Conservation (phyloP, 2,113 vertebrate species). For the Lipotes vexillifer region DNA sequence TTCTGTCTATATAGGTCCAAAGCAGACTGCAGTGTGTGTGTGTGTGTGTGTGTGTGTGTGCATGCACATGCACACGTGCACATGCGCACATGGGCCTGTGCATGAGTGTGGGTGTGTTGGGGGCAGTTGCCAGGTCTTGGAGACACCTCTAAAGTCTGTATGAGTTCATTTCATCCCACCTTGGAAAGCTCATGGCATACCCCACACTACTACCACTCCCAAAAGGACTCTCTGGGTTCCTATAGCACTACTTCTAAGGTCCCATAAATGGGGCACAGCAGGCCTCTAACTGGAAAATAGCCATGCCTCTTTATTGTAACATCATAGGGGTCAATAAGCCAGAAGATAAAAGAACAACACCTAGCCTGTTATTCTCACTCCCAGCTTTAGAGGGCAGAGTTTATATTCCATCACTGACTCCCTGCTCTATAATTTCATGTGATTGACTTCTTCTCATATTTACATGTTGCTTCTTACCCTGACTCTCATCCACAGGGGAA, state of each 20-base stretch:
- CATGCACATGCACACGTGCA: accelerated
- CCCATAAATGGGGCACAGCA: neutral
- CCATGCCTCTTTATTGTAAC: neutral
- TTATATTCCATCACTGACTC: too few species aligned
- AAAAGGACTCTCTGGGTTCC: neutral
- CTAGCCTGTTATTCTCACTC: neutral
- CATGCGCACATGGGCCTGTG: too few species aligned
- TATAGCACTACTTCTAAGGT: neutral
- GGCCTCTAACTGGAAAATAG: neutral
- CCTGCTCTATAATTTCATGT: neutral
- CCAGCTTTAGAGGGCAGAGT: neutral
- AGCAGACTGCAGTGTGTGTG: neutral
- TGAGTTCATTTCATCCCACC: neutral
- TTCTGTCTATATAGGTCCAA: neutral
- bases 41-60: too few species aligned
- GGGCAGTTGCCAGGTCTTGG: neutral
- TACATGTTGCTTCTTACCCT: neutral
- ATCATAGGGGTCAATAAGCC: neutral
- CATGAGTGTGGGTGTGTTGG: neutral
- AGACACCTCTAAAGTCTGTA: neutral
- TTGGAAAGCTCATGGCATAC: neutral
- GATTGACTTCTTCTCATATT: neutral
- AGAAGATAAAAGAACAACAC: neutral
- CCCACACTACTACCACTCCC: accelerated
- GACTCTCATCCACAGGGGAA: neutral